These are phyloP conservation scores for Solen grandis DNA, from an alignment of 1,140 invertebrate species.

Conservation along the genomic window DNA sequence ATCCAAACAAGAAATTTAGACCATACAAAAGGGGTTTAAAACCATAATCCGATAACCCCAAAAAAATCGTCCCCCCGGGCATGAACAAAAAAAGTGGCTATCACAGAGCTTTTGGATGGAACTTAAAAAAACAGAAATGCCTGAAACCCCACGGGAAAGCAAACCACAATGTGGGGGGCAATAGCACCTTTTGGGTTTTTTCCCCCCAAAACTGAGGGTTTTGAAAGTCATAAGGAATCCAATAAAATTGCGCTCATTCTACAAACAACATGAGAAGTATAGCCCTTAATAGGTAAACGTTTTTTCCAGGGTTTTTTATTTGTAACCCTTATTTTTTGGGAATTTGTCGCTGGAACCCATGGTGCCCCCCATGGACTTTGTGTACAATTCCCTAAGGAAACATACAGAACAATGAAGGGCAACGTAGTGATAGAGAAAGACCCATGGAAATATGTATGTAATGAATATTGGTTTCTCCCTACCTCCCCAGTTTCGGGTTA, in stretches of 20 bases:
- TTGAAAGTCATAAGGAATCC: conserved; percentile 40
- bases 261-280: conserved; percentile 8
- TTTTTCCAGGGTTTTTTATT: conserved; percentile 3
- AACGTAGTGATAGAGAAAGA: background rate
- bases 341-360: background rate
- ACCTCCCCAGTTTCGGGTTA: background rate
- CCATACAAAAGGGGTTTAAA: conserved; percentile 2
- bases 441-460: conserved; percentile 8
- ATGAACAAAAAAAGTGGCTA: conserved; percentile 18
- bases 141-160: conserved; percentile 36
- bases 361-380: background rate
- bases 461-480: conserved; percentile 25
- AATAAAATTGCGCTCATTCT: conserved; percentile 30
- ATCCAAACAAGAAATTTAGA: background rate
- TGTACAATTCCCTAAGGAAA: conserved; percentile 29
- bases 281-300: conserved; percentile 26
- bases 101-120: background rate
- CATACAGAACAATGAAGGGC: background rate
- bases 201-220: conserved; percentile 4
- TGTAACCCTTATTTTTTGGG: background rate
- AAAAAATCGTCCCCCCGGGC: background rate
- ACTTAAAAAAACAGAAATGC: conserved; percentile 23
- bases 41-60: conserved; percentile 21
- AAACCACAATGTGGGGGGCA: conserved; percentile 25
- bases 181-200: conserved; percentile 7